These are phyloP conservation scores for Galago senegalensis DNA, from an alignment of 2,797 vertebrate genomes.

Conservation along the genomic window DNA sequence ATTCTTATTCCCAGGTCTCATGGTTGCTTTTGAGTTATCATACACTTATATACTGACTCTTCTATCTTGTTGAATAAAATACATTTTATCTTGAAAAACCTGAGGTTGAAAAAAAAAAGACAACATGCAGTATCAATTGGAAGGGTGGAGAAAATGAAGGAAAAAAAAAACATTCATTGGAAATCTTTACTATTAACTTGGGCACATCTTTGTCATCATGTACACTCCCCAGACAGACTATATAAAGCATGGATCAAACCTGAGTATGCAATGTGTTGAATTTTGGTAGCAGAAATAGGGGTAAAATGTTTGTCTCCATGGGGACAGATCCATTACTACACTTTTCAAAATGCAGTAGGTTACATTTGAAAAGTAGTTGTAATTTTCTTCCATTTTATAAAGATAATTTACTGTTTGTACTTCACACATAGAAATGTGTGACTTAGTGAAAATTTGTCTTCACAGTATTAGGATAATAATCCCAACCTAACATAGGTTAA, in stretches of 20 bases:
- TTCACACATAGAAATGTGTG: slow-evolving; percentile 77
- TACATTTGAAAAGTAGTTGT: slow-evolving; percentile 80
- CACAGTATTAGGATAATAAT: slow-evolving; percentile 54
- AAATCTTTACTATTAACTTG: slow-evolving; percentile 45
- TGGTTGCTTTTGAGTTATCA: not conserved
- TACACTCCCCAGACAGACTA: not conserved
- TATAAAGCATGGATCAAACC: slow-evolving; percentile 26
- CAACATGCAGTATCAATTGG: not conserved
- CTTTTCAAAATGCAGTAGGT: slow-evolving; percentile 82
- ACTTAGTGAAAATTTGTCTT: slow-evolving; percentile 76
- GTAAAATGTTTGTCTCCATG: slow-evolving; percentile 82
- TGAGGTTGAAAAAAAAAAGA: not conserved
- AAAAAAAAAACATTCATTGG: not conserved
- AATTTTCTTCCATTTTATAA: slow-evolving; percentile 82
- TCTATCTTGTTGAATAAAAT: slow-evolving; percentile 31
- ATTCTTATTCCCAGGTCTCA: not conserved
- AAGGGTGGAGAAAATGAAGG: not conserved
- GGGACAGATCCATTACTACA: slow-evolving; percentile 81
- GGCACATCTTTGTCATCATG: slow-evolving; percentile 16
- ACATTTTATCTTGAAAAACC: slow-evolving; percentile 36
- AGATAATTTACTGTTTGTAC: slow-evolving; percentile 81
- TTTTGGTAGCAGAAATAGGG: slow-evolving; percentile 71
- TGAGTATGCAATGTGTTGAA: slow-evolving; percentile 68
- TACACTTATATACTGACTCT: not conserved
- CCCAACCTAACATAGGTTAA: slow-evolving; percentile 45